Conservation (phyloP, 2,888 invertebrate species). For the Cataglyphis altisquamis region DNA sequence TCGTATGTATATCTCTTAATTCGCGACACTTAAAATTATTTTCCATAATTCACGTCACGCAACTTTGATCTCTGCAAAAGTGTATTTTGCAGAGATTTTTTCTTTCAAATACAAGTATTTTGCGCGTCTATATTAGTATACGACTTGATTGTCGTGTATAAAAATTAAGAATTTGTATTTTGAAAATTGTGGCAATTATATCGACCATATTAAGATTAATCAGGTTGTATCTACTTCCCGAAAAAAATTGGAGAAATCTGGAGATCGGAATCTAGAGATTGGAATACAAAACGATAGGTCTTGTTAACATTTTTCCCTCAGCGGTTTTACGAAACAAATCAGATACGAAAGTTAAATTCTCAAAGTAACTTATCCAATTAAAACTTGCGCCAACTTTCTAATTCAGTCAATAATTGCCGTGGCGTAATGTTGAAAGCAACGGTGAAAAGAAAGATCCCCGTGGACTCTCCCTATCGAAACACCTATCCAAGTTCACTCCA, state of each 20-base stretch:
- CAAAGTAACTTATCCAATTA: slow-evolving; percentile 60
- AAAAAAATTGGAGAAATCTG: neutral
- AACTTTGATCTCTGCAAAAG: neutral
- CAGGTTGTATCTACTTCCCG: neutral
- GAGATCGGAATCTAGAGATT: neutral
- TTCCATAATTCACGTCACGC: neutral
- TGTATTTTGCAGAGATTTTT: neutral
- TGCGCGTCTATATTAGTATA: neutral
- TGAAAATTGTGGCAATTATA: neutral
- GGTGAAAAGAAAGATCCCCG: neutral
- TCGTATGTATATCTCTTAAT: neutral
- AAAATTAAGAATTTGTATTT: neutral
- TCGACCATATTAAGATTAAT: neutral
- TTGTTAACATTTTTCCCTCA: slow-evolving; percentile 38
- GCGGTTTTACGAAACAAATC: slow-evolving; percentile 22
- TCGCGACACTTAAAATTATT: neutral
- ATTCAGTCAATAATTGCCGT: slow-evolving; percentile 31
- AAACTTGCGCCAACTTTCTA: slow-evolving; percentile 61
- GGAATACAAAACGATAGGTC: neutral
- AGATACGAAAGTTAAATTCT: slow-evolving; percentile 42
- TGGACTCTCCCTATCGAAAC: neutral
- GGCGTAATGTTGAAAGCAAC: slow-evolving; percentile 39
- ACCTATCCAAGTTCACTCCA: neutral
- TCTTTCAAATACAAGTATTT: neutral
- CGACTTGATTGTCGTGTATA: neutral